Base-by-base conservation (phyloP, 2,797 vertebrate species). In the Tenualosa thibaudeaui region DNA sequence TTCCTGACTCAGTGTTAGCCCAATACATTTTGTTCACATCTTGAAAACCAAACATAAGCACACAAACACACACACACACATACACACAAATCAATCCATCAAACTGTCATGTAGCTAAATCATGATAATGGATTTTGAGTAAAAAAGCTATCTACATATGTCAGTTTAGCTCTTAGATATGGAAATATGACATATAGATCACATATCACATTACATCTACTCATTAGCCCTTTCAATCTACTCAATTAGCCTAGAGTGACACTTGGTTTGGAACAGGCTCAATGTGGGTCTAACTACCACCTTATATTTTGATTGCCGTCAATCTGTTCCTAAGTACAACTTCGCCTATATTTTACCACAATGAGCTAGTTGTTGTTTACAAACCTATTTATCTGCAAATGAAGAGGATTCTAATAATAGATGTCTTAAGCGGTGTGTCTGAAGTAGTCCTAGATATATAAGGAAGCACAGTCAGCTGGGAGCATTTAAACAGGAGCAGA, bases 11-110 rank as follows among this genome's bases (percentile, higher is more conserved):
- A 43, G 68, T 5, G 9, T 75, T 40, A 75, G 15, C 68, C 68
- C 31, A 75, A 43, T 26, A 71, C 68, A 31, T 37, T 71, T 71
- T 37, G 15, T 71, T 12, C 65, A 71, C 65, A 75, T 37, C 31
- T 40, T 40, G 68, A 75, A 75, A 43, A 68, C 26, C 31, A 75
- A 75, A 75, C 8, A 75, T 5, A 40, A 13, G 10, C 60, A 62
- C 60, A 62, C 0, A 75, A 5, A 75, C 68, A 40, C 2, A 40
- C 65, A 75, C 31, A 75, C 31, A 40, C 68, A 75, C 68, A 43
- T 13, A 75, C 24, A 65, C n/a, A 75, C 31, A 75, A 26, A 71
- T 40, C 68, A 75, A 75, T 75, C 37, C 15, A 75, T 75, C 68
- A 75, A 75, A 19, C 31, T 75, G 68, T 75, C 68, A 37, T 75